These are phyloP conservation scores for Hippoglossus hippoglossus DNA, from an alignment of 2,797 vertebrate genomes.

Conservation along the genomic window DNA sequence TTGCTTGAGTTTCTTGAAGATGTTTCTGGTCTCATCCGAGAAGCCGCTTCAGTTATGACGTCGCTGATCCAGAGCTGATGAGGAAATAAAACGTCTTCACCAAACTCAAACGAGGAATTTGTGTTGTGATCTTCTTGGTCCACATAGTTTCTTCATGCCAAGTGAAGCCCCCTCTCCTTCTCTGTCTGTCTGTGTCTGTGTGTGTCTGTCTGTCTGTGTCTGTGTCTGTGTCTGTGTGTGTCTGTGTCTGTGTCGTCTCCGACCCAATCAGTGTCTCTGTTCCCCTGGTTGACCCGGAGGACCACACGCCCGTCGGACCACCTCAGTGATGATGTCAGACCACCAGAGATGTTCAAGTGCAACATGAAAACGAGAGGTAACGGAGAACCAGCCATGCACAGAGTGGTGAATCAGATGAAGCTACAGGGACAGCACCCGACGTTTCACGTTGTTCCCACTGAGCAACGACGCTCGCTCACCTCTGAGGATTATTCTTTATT, in stretches of 20 bases:
- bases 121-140: background rate
- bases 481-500: too few species aligned
- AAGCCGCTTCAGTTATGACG: too few species aligned
- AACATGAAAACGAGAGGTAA: background rate
- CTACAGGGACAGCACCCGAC: conserved; percentile 39
- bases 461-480: conserved; percentile 13
- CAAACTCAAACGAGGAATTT: too few species aligned
- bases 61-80: too few species aligned
- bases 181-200: conserved; percentile 20
- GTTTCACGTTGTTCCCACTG: conserved; percentile 17
- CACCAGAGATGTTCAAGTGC: conserved; percentile 54
- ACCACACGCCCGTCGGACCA: conserved; percentile 65
- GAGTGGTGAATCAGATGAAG: conserved; percentile 17
- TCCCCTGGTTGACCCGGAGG: conserved; percentile 45
- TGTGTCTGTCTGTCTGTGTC: conserved; percentile 32
- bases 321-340: conserved; percentile 53
- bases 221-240: conserved; percentile 12
- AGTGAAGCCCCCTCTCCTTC: conserved; percentile 43
- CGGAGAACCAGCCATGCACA: background rate
- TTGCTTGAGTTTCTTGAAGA: too few species aligned
- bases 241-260: conserved; percentile 34
- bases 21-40: too few species aligned
- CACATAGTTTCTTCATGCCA: conserved; percentile 31
- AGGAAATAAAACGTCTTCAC: too few species aligned
- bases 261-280: conserved; percentile 34